Conservation (phyloP, 2,797 vertebrate species). For the Novumbra hubbsi region DNA sequence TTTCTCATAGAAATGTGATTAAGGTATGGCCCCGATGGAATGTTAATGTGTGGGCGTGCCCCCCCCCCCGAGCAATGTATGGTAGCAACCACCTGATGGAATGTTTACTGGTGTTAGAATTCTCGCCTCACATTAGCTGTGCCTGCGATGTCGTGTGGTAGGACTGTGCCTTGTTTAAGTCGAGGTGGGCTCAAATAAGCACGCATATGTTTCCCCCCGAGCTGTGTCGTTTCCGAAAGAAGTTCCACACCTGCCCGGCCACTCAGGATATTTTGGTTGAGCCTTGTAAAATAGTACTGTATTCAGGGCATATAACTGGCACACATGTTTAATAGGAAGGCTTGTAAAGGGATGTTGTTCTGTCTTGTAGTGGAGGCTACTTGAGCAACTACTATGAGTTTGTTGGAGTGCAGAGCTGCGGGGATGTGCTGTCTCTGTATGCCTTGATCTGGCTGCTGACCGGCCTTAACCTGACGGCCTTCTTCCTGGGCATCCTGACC, state of each 20-base stretch:
- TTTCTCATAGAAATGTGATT: background rate
- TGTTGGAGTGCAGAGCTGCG: slow-evolving; percentile 71
- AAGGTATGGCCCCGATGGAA: background rate
- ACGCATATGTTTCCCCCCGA: background rate
- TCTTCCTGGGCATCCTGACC: slow-evolving; percentile 66
- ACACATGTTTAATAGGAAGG: background rate
- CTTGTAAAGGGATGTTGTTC: slow-evolving; percentile 2
- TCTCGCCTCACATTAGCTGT: background rate
- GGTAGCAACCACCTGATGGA: background rate
- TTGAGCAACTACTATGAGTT: slow-evolving; percentile 75
- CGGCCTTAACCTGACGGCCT: slow-evolving; percentile 64
- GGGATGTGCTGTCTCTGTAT: slow-evolving; percentile 68
- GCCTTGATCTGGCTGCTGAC: slow-evolving; percentile 66
- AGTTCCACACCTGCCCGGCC: background rate
- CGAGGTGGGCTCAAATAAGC: background rate
- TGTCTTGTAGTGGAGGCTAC: slow-evolving; percentile 67
- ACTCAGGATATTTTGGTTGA: background rate
- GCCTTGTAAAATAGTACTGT: background rate
- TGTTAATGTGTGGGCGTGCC: background rate
- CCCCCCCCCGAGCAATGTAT: background rate
- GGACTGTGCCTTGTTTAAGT: background rate
- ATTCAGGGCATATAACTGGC: background rate
- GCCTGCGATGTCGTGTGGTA: background rate
- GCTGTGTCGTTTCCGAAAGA: background rate
- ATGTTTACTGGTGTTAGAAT: background rate